Base-by-base conservation (phyloP, 2,113 vertebrate genomes). In the Plectropomus leopardus region DNA sequence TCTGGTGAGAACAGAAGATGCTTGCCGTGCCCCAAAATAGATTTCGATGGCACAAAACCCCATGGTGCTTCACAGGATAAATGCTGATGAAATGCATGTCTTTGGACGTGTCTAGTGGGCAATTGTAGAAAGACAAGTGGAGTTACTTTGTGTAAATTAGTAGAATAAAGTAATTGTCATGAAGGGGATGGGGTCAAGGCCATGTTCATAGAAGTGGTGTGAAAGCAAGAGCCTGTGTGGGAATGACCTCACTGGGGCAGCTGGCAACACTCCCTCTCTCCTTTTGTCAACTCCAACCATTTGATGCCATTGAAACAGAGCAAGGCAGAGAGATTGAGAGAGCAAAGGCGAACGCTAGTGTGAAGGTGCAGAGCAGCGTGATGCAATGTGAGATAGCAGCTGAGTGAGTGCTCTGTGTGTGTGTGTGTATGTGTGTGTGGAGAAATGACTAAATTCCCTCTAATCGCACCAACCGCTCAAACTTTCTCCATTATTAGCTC, bases 321-420 rank as follows among this genome's bases (percentile, higher is more conserved):
- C 72, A 77, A 83, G 88, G 78, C 82, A 70, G 83, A 80, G 80
- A 80, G 80, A 83, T 64, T 68, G 75, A 83, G 84, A 73, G 86
- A 82, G 86, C 83, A 82, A 79, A 89, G 85, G 82, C 75, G 78
- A 91, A 74, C 57, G 70, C 76, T 69, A 30, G 81, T 90, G 90
- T 94, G 87, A 93, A 90, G 91, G 92, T 92, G 86, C 92, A 93
- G 90, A 92, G 89, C 88, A 86, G 90, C 90, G 84, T 93, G 92
- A 95, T 93, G 86, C 92, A 85, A 93, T 90, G 89, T 82, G 86
- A 94, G 93, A 95, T 94, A 93, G 92, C 92, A 93, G 92, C 92
- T 92, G 84, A 90, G 81, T 64, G 67, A 76, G 68, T 63, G 57
- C 70, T 72, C 57, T 78, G 21, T 59, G 63, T 77, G 63, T 59